A percentile compares a stretch with the other conserved stretches of the same genome.
These are phyloP conservation scores for Sardina pilchardus DNA, from an alignment of 2,113 vertebrate species.

Conservation along the genomic window DNA sequence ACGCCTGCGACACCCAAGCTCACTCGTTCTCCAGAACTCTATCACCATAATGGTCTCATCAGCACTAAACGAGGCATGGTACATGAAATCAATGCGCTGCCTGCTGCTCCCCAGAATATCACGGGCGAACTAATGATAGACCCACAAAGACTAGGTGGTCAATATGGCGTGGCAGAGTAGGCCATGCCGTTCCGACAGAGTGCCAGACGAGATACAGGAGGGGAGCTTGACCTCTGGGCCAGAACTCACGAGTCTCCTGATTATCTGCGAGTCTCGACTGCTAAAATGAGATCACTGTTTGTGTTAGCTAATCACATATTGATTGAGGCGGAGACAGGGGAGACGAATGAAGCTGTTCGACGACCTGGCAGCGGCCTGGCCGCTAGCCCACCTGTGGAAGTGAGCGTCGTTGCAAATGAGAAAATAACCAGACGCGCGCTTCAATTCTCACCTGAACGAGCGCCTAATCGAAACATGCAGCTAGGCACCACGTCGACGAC, in stretches of 20 bases:
- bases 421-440: constrained; percentile 24
- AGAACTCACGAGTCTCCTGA: not conserved
- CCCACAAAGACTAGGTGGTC: constrained; percentile 52
- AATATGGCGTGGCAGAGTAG: constrained; percentile 41
- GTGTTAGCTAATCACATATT: constrained; percentile 74
- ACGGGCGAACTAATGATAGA: constrained; percentile 58
- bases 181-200: not conserved
- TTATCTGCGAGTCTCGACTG: constrained; percentile 45
- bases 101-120: constrained; percentile 60
- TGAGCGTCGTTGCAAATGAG: constrained; percentile 18
- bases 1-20: constrained; percentile 56
- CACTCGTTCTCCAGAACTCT: constrained; percentile 69
- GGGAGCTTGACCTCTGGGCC: not conserved
- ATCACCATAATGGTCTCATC: constrained; percentile 72
- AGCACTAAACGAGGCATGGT: constrained; percentile 72
- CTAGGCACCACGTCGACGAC: not conserved
- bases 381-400: constrained; percentile 44
- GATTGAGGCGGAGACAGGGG: constrained; percentile 63
- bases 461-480: constrained; percentile 3
- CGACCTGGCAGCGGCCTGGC: constrained; percentile 51
- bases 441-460: not conserved
- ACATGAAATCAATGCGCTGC: constrained; percentile 70
- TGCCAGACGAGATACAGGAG: not conserved
- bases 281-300: constrained; percentile 72
- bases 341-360: constrained; percentile 59